These are phyloP conservation scores for Coptodon bakossiorum DNA, from an alignment of 2,113 vertebrate genomes.

Conservation along the genomic window DNA sequence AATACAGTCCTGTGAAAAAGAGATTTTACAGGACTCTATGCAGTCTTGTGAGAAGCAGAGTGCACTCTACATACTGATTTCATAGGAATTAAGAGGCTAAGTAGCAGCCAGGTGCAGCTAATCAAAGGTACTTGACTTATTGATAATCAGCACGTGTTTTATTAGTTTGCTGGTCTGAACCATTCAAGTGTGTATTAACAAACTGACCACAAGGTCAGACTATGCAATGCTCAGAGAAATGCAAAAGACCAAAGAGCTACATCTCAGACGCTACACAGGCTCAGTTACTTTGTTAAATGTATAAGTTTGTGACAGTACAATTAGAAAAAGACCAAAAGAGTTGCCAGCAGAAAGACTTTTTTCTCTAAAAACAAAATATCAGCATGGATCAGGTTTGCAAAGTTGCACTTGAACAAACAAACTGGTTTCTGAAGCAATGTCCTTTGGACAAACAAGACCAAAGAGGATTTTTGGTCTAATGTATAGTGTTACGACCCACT, in stretches of 20 bases:
- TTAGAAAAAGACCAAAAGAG: not conserved
- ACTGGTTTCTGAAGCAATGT: not conserved
- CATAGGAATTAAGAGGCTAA: not conserved
- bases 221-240: not conserved
- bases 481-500: not conserved
- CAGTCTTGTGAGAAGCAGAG: not conserved
- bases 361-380: not conserved
- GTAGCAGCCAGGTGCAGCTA: not conserved
- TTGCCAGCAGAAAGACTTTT: not conserved
- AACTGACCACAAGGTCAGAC: not conserved
- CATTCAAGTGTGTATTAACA: not conserved
- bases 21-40: not conserved
- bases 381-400: not conserved
- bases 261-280: not conserved
- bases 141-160: not conserved
- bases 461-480: not conserved
- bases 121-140: not conserved
- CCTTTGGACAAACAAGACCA: not conserved
- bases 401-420: not conserved
- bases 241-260: not conserved
- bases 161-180: not conserved
- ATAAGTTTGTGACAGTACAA: rapidly evolving
- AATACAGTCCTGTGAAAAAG: not conserved
- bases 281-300: not conserved
- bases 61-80: not conserved